Conservation (phyloP, 2,888 invertebrate genomes). For the Pharmacophagus antenor region DNA sequence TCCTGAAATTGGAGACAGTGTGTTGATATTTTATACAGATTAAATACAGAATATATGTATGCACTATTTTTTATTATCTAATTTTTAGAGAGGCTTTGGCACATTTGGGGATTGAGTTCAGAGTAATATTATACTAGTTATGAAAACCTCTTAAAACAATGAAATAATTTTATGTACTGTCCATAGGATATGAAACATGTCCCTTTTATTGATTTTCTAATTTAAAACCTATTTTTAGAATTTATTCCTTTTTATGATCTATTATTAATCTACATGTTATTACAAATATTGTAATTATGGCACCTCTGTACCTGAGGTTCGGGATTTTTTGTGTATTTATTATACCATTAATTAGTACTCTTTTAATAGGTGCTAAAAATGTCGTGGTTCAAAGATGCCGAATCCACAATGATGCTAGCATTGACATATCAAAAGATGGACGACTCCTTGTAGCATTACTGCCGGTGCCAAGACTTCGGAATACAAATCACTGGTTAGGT, state of each 20-base stretch:
- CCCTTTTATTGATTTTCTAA: too few relatives aligned
- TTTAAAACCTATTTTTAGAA: too few relatives aligned
- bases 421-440: slow-evolving; percentile 91
- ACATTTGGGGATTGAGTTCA: too few relatives aligned
- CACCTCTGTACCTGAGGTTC: not conserved
- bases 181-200: too few relatives aligned
- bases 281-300: too few relatives aligned
- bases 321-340: not conserved
- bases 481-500: slow-evolving; percentile 87
- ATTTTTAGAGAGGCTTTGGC: too few relatives aligned
- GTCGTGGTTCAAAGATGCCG: slow-evolving; percentile 90
- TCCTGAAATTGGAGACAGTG: slow-evolving; percentile 88
- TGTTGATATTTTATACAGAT: not conserved
- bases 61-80: not conserved
- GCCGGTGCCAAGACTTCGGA: slow-evolving; percentile 85
- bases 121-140: too few relatives aligned
- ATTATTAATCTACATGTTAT: too few relatives aligned
- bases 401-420: slow-evolving; percentile 93
- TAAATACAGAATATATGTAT: not conserved
- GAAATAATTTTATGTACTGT: too few relatives aligned
- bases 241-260: too few relatives aligned
- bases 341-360: not conserved
- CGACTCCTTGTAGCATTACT: slow-evolving; percentile 87
- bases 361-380: slow-evolving; percentile 77
- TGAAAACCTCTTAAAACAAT: too few relatives aligned